These are phyloP conservation scores for Cylindroiulus punctatus DNA, from an alignment of 2,888 invertebrate species.

Conservation along the genomic window DNA sequence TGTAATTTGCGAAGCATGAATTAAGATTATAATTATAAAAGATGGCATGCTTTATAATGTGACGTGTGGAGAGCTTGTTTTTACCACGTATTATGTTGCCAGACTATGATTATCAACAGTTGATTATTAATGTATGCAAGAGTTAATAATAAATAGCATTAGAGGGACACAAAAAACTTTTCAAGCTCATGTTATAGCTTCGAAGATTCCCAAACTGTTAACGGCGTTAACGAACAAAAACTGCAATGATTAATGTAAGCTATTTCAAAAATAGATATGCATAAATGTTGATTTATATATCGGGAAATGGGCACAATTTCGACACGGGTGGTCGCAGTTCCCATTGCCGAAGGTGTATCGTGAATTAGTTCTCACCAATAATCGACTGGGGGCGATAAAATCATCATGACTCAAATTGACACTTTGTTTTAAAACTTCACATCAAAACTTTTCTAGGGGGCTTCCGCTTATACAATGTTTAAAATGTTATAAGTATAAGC, in stretches of 20 bases:
- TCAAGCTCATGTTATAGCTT: background rate
- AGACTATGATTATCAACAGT: background rate
- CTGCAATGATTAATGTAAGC: background rate
- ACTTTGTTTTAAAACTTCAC: background rate
- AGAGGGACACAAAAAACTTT: background rate
- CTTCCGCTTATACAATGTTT: background rate
- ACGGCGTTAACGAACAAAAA: conserved; percentile 25
- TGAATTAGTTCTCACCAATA: background rate
- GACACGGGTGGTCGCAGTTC: background rate
- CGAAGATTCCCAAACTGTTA: background rate
- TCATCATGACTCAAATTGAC: background rate
- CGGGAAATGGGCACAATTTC: background rate
- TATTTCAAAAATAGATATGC: background rate
- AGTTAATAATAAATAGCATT: conserved; percentile 4
- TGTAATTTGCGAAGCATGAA: conserved; percentile 30
- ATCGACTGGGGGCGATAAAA: background rate
- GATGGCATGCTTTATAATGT: background rate
- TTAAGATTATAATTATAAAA: conserved; percentile 30
- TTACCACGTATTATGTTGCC: background rate
- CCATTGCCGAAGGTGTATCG: background rate
- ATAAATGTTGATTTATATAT: conserved; percentile 12
- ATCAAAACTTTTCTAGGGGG: background rate
- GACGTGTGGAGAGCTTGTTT: conserved; percentile 1
- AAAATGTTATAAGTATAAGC: no score
- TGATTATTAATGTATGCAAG: conserved; percentile 2